Percentiles rank a stretch among this genome's conserved stretches.
These are phyloP conservation scores for Atherinomorus stipes DNA, from an alignment of 2,113 vertebrate genomes.

Conservation along the genomic window DNA sequence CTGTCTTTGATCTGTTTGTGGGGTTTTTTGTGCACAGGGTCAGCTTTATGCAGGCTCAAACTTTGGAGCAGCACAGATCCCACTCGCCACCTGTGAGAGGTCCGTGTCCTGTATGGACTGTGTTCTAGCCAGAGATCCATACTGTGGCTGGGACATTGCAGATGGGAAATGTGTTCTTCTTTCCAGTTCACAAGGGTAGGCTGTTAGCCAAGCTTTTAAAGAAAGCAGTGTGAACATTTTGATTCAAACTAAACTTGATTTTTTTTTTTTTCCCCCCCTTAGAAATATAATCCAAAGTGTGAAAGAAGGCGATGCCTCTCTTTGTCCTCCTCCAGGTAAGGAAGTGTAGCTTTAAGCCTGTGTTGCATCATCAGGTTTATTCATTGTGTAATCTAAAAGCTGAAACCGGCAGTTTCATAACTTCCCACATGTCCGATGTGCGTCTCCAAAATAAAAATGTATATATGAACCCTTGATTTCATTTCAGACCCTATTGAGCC, in stretches of 20 bases:
- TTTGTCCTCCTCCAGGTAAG: slow-evolving; percentile 76
- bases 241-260: not conserved
- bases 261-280: not conserved
- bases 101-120: slow-evolving; percentile 84
- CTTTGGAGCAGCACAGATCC: slow-evolving; percentile 79
- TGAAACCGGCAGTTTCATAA: not conserved
- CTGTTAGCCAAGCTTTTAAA: slow-evolving; percentile 1
- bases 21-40: slow-evolving; percentile 55
- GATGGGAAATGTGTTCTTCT: slow-evolving; percentile 57
- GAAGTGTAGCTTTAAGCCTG: not conserved
- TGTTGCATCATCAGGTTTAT: not conserved
- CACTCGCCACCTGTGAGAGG: slow-evolving; percentile 74
- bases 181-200: slow-evolving; percentile 23
- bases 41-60: slow-evolving; percentile 82
- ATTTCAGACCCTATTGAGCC: slow-evolving; percentile 67
- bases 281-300: slow-evolving; percentile 84
- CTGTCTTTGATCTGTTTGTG: not conserved
- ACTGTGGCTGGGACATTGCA: slow-evolving; percentile 81
- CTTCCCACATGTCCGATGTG: not conserved
- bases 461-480: not conserved
- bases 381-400: not conserved
- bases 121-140: slow-evolving; percentile 84
- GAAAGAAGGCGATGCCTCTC: slow-evolving; percentile 71
- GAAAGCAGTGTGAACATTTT: not conserved
- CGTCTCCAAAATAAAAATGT: not conserved